phyloP scores from a whole-genome alignment of 2,797 vertebrate species.

The Rachycentron canadum region DNA sequence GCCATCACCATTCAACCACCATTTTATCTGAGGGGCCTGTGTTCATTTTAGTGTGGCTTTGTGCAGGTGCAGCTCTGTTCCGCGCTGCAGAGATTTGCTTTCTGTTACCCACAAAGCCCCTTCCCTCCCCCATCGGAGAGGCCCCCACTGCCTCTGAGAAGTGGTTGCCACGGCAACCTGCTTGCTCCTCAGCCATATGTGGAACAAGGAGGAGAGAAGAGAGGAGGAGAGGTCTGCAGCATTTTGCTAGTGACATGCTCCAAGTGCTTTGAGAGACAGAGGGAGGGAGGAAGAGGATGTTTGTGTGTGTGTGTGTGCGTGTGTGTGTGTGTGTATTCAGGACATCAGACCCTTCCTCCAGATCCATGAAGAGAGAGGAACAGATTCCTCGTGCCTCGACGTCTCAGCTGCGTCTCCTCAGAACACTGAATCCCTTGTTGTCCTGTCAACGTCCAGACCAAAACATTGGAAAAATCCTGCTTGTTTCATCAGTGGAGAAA shows the following conservation, averaged over 20 bases:
- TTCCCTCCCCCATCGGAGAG: constrained; percentile 19
- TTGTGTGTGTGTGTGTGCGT: neutral
- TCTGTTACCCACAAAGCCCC: constrained; percentile 49
- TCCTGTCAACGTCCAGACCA: constrained; percentile 32
- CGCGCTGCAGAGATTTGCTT: constrained; percentile 39
- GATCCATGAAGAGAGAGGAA: constrained; percentile 21
- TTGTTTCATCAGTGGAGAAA: constrained; percentile 41
- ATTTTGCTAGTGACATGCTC: constrained; percentile 41
- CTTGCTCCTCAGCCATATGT: constrained; percentile 64
- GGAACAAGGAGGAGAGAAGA: constrained; percentile 59
- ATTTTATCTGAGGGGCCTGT: constrained; percentile 2
- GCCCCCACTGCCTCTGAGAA: constrained; percentile 46
- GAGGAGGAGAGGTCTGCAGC: constrained; percentile 38
- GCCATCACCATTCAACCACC: neutral
- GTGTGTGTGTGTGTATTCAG: constrained; percentile 32
- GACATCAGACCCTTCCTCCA: constrained; percentile 37
- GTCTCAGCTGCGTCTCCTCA: constrained; percentile 47
- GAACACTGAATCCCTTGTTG: constrained; percentile 70
- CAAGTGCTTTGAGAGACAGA: constrained; percentile 12
- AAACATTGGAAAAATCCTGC: constrained; percentile 52
- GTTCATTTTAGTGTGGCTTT: constrained; percentile 1
- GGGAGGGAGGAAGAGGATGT: neutral
- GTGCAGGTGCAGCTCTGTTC: constrained; percentile 12
- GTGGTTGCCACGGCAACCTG: constrained; percentile 72
- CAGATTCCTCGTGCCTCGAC: constrained; percentile 37